These are phyloP conservation scores for Sebastes cheni DNA, from an alignment of 2,797 vertebrate species.

Conservation along the genomic window DNA sequence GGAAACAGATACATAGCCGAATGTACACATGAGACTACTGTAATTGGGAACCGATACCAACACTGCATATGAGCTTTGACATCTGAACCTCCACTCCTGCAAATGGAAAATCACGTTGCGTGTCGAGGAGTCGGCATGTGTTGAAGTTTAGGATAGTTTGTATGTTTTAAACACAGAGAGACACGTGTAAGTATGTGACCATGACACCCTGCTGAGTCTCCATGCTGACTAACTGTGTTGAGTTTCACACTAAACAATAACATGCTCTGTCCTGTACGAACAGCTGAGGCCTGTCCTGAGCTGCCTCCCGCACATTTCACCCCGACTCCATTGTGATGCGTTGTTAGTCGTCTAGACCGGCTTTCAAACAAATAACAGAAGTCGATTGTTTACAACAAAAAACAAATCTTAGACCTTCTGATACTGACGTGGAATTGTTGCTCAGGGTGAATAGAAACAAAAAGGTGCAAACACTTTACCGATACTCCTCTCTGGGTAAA, in stretches of 20 bases:
- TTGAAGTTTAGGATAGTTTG: neutral
- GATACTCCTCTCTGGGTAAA: neutral
- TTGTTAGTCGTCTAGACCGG: neutral
- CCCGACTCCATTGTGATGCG: neutral
- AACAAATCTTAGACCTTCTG: neutral
- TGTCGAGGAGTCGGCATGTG: neutral
- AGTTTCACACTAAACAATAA: conserved; percentile 45
- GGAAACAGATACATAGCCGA: neutral
- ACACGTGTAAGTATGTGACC: neutral
- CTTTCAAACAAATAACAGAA: neutral
- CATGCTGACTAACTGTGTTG: conserved; percentile 8
- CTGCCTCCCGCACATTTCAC: conserved; percentile 12
- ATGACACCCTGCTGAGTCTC: neutral
- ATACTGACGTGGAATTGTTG: neutral
- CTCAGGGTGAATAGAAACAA: neutral
- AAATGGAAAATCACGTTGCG: neutral
- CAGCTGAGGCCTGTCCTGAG: conserved; percentile 14
- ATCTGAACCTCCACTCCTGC: neutral
- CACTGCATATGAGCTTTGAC: neutral
- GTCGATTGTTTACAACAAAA: neutral
- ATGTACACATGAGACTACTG: neutral
- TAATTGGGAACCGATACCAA: neutral
- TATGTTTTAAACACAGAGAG: neutral
- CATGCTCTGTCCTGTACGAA: conserved; percentile 11
- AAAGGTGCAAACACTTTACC: neutral